These are phyloP conservation scores for Chionis minor DNA, from an alignment of 2,113 vertebrate genomes.

Conservation along the genomic window DNA sequence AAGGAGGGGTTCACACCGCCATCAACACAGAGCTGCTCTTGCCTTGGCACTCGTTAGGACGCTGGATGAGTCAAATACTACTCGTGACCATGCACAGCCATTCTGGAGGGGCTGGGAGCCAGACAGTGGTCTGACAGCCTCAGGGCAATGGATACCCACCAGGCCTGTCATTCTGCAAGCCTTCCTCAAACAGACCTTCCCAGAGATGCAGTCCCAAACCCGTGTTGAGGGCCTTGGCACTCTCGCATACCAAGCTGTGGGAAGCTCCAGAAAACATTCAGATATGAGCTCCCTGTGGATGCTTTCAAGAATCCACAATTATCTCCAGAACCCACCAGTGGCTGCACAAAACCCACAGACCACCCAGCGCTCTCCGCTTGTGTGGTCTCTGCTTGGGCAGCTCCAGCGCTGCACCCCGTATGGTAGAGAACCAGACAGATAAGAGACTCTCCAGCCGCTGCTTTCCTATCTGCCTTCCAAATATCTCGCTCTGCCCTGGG, in stretches of 20 bases:
- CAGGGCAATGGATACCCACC: not conserved
- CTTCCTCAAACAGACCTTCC: not conserved
- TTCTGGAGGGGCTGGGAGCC: not conserved
- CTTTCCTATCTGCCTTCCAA: not conserved
- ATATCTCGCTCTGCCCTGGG: accelerated
- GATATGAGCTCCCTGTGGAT: not conserved
- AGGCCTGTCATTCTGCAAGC: not conserved
- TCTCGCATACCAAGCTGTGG: not conserved
- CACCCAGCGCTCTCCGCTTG: not conserved
- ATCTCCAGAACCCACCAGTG: not conserved
- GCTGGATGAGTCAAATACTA: not conserved
- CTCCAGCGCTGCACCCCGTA: not conserved
- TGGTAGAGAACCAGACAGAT: not conserved
- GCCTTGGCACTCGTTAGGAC: not conserved
- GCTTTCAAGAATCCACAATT: not conserved
- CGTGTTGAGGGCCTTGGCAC: not conserved
- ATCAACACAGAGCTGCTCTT: not conserved
- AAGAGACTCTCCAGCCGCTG: not conserved
- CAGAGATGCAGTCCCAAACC: not conserved
- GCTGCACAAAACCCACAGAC: constrained; percentile 15
- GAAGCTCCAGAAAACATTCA: not conserved
- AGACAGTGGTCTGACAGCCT: not conserved
- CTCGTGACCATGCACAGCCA: not conserved
- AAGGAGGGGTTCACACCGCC: not conserved
- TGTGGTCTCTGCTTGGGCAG: not conserved